These are phyloP conservation scores for Oligia strigilis DNA, from an alignment of 2,888 invertebrate species.

Conservation along the genomic window DNA sequence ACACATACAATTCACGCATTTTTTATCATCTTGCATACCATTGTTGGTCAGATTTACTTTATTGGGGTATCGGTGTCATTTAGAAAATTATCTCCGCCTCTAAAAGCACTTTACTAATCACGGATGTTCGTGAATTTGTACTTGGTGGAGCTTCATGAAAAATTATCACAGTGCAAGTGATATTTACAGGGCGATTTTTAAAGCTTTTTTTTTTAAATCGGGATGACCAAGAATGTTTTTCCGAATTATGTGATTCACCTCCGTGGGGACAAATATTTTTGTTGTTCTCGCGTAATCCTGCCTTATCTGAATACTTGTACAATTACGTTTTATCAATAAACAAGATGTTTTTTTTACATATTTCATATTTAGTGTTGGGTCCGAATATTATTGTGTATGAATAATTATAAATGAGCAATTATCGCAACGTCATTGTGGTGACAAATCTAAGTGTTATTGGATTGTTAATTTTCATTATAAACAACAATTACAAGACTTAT, in stretches of 20 bases:
- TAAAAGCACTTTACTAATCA: conserved; percentile 73
- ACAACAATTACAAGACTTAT: conserved; percentile 10
- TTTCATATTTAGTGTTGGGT: conserved; percentile 58
- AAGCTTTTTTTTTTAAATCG: conserved; percentile 48
- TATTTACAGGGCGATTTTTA: conserved; percentile 25
- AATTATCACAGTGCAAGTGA: conserved; percentile 45
- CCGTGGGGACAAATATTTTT: conserved; percentile 67
- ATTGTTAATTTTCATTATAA: conserved; percentile 25
- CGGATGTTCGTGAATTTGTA: conserved; percentile 65
- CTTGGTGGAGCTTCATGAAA: conserved; percentile 66
- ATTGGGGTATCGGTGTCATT: conserved; percentile 84
- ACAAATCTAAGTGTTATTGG: conserved; percentile 28
- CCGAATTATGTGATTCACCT: conserved; percentile 71
- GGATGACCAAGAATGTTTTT: conserved; percentile 60
- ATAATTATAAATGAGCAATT: conserved; percentile 55
- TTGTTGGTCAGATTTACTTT: conserved; percentile 80
- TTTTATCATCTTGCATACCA: conserved; percentile 82
- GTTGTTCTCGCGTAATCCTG: conserved; percentile 60
- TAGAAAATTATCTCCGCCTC: conserved; percentile 73
- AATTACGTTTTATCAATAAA: conserved; percentile 69
- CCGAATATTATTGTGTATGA: conserved; percentile 62
- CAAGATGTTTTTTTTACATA: conserved; percentile 60
- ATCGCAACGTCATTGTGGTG: conserved; percentile 50
- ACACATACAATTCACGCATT: conserved; percentile 77
- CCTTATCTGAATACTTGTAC: conserved; percentile 70